Base-by-base conservation (phyloP, 1,140 invertebrate genomes). In the Liolophura sinensis region DNA sequence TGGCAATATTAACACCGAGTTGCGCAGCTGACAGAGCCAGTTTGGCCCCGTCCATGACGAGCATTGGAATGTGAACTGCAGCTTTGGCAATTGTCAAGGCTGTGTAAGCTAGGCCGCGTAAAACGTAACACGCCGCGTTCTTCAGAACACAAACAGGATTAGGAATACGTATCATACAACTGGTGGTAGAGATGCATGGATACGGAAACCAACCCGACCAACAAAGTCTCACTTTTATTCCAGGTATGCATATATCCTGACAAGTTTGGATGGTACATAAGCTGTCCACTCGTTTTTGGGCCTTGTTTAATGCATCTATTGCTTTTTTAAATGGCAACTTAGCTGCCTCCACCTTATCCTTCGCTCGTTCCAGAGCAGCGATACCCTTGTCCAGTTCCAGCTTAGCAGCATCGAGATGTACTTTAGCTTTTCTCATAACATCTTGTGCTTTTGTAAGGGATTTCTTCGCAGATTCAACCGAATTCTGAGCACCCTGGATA, bases 111-210 rank as follows among this genome's bases (percentile, higher is more conserved):
- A 60, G 0, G 0, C 12, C 40, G 48, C 70, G 31, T 14, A 70
- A 22, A 4, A 58, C 49, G 20, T 60, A 49, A 57, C 71, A 73
- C 15, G 56, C 68, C 22, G 60, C 18, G 46, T 73, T 73, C 0
- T 50, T 54, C 16, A 60, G 14, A 0, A 55, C 57, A 50, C 70
- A 72, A 48, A 60, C 4, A 16, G 55, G 50, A 47, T 72, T 55
- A 1, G 71, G 68, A 48, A 73, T 57, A 11, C 62, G 49, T 5
- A 70, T 59, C 68, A 68, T 70, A 31, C 71, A 73, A 40, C 51
- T 64, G 22, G 59, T 70, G 6, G 15, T 47, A 25, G 12, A 59
- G 16, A 62, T 65, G 27, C 68, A 68, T 50, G 68, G 68, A 54
- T 65, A 67, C 9, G 24, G 59, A 52, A 67, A 52, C 48, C 51